Base-by-base conservation (phyloP, 2,113 vertebrate genomes). In the Anarhynchus alexandrinus region DNA sequence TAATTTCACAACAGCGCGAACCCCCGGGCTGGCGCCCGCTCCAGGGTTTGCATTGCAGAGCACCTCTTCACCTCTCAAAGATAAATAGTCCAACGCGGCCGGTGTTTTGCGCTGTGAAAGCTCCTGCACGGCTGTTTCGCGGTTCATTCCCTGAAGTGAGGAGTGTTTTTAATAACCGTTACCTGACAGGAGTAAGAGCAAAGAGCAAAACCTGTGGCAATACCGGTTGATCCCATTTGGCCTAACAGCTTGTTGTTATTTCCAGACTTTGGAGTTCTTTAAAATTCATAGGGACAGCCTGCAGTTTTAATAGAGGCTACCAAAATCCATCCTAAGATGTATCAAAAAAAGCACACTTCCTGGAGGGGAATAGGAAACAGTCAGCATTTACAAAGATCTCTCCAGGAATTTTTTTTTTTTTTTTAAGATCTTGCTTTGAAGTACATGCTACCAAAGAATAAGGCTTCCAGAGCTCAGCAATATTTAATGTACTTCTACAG, bases 391-490 rank as follows among this genome's bases (percentile, higher is more conserved):
- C 58, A 88, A 94, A 94, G 87, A 89, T 62, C 96, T 59, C 88
- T 70, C 90, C 95, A 83, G 90, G 92, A 92, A 86, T 58, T 55
- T n/a, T 61, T 15, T 49, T 42, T 36, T 74, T 67, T 74, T 67
- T 55, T 27, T 20, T n/a, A 65, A 93, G 91, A 61, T 88, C 70
- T 47, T 72, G 82, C 98, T 98, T 97, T 97, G 97, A 98, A 97
- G 97, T 97, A 40, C 73, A 86, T 58, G 70, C 81, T 92, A 79
- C 94, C 81, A 74, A 94, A 82, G 93, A 93, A 62, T 2, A 90
- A 66, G 30, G 90, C 94, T 87, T 89, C 97, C 95, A 95, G 86
- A 96, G 91, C 88, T 88, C 95, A 88, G 96, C 91, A 83, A 79
- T 97, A 92, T 94, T 87, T 51, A 96, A 96, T 88, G 93, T 38